Evolutionary conservation across 1,140 invertebrate genomes (phyloP).

Genomic region (Drosophila azteca): DNA sequence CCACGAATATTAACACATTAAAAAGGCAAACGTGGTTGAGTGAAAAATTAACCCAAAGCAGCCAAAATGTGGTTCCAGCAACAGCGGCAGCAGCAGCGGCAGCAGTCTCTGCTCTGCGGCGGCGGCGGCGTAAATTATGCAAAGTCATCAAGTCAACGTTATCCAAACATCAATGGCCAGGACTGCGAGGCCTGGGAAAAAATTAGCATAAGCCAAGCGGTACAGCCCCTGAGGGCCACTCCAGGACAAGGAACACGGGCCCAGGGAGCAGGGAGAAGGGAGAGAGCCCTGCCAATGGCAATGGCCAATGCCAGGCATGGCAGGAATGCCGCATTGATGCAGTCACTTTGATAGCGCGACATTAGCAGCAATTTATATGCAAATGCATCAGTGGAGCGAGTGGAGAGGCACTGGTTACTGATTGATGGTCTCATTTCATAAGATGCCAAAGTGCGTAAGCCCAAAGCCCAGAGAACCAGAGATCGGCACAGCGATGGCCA

Average conservation of each 20-base stretch:
- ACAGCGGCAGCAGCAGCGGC: conserved; percentile 49
- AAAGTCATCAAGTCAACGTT: conserved; percentile 80
- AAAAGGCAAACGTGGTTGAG: conserved; percentile 70
- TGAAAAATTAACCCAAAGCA: conserved; percentile 74
- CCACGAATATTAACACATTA: conserved; percentile 78
- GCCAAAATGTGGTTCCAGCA: conserved; percentile 42
- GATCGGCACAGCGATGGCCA: conserved; percentile 5
- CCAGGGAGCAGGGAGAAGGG: too few relatives aligned
- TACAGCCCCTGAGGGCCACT: conserved; percentile 5
- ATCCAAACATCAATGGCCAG: conserved; percentile 74
- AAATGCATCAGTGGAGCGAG: conserved; percentile 59
- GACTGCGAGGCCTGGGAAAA: conserved; percentile 62
- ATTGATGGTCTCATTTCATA: conserved; percentile 75
- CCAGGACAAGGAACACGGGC: neutral
- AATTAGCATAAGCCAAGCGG: conserved; percentile 72
- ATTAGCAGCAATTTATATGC: conserved; percentile 84
- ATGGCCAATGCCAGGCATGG: conserved; percentile 43
- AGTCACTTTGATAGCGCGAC: conserved; percentile 81
- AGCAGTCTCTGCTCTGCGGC: conserved; percentile 5
- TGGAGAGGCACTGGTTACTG: conserved; percentile 40
- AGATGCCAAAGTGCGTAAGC: conserved; percentile 58
- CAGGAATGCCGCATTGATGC: conserved; percentile 69
- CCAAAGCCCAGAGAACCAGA: neutral
- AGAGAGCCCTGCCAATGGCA: conserved; percentile 21
- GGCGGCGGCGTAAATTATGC: conserved; percentile 72